Evolutionary conservation across 2,888 invertebrate genomes (phyloP).

Genomic region (Malthinus seriepunctatus): DNA sequence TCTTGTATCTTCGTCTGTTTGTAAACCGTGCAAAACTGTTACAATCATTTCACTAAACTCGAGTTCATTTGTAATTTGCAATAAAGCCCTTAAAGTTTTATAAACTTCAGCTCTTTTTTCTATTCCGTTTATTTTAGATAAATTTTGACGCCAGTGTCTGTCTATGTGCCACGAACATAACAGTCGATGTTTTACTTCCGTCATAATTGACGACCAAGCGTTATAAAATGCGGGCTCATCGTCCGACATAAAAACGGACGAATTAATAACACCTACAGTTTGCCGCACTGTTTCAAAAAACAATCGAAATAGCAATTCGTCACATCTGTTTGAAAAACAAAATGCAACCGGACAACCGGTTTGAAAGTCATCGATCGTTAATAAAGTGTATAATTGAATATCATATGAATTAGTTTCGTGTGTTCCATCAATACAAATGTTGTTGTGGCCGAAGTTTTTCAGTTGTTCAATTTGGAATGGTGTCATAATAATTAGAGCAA

Average conservation of each 20-base stretch:
- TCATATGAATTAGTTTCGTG: no score
- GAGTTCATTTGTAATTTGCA: no score
- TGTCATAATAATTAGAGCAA: conserved; percentile 2
- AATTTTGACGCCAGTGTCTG: not conserved
- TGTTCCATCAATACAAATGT: no score
- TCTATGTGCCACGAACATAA: not conserved
- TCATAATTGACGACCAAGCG: no score
- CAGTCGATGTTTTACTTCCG: no score
- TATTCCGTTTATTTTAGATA: no score
- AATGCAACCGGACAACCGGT: not conserved
- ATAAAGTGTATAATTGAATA: no score
- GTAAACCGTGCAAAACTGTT: not conserved
- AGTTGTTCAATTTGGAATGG: not conserved
- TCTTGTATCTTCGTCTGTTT: conserved; percentile 22
- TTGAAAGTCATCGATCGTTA: not conserved
- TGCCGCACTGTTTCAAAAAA: not conserved
- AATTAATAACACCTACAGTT: not conserved
- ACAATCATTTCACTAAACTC: not conserved
- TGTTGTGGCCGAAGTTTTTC: no score
- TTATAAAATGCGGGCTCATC: no score
- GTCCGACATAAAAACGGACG: not conserved
- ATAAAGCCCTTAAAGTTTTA: no score
- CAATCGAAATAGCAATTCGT: not conserved
- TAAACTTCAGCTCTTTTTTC: no score
- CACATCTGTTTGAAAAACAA: conserved; percentile 3